These are phyloP conservation scores for Nephrocerus scutellatus DNA, from an alignment of 2,888 invertebrate genomes.

Conservation along the genomic window DNA sequence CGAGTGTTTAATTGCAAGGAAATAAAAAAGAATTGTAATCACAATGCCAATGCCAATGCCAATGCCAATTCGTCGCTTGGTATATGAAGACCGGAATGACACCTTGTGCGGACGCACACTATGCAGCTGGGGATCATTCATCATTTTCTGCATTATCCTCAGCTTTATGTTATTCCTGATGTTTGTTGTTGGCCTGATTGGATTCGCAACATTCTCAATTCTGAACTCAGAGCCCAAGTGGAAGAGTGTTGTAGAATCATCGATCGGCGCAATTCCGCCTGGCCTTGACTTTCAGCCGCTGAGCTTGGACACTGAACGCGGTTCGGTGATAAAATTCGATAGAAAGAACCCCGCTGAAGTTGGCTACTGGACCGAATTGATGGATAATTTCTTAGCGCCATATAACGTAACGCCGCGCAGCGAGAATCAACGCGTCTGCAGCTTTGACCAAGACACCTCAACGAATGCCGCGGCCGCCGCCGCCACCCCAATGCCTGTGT, in stretches of 20 bases:
- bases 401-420: slow-evolving; percentile 48
- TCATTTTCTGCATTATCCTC: slow-evolving; percentile 77
- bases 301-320: slow-evolving; percentile 47
- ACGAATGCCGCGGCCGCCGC: no score
- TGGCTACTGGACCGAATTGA: slow-evolving; percentile 49
- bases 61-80: no score
- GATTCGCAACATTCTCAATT: slow-evolving; percentile 64
- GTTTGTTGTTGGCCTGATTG: slow-evolving; percentile 76
- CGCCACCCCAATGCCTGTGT: slow-evolving; percentile 48
- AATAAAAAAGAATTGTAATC: no score
- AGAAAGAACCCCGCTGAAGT: slow-evolving; percentile 49
- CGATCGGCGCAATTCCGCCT: slow-evolving; percentile 59
- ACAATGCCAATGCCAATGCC: no score
- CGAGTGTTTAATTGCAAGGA: no score
- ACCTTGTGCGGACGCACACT: no score
- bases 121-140: no score
- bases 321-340: slow-evolving; percentile 54
- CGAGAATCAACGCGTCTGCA: slow-evolving; percentile 51
- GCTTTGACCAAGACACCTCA: slow-evolving; percentile 48
- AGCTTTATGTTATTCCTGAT: slow-evolving; percentile 71
- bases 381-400: slow-evolving; percentile 51
- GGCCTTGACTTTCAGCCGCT: slow-evolving; percentile 59
- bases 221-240: slow-evolving; percentile 62
- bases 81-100: no score
- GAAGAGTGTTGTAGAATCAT: slow-evolving; percentile 61